phyloP scores from a whole-genome alignment of 2,888 invertebrate genomes.

The Pheosia tremula region DNA sequence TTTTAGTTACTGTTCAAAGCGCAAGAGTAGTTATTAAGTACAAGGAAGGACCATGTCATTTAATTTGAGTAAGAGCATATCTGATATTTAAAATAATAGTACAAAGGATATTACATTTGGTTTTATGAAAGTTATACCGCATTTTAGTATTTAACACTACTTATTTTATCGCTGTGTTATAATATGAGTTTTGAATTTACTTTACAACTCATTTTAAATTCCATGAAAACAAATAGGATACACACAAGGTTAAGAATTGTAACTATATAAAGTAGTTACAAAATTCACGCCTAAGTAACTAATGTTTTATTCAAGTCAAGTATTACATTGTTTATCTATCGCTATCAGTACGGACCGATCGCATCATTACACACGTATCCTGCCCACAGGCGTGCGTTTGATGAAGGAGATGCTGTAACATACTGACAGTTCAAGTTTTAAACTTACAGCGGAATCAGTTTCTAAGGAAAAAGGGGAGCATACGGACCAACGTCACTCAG shows the following conservation, averaged over 20 bases:
- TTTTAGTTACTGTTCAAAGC: neutral
- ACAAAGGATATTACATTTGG: too few species aligned
- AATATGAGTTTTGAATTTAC: too few species aligned
- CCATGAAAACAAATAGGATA: slow-evolving; percentile 11
- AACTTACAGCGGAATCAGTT: slow-evolving; percentile 27
- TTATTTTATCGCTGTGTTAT: too few species aligned
- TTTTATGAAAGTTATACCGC: too few species aligned
- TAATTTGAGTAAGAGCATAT: too few species aligned
- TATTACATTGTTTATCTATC: slow-evolving; percentile 67
- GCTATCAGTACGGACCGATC: slow-evolving; percentile 70
- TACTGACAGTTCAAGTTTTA: slow-evolving; percentile 31
- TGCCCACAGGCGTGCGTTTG: slow-evolving; percentile 67
- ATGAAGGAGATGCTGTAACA: slow-evolving; percentile 58
- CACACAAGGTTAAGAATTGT: slow-evolving; percentile 26
- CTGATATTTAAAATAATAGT: too few species aligned
- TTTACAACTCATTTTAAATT: neutral
- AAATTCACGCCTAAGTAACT: slow-evolving; percentile 46
- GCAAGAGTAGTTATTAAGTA: neutral
- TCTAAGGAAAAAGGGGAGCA: neutral
- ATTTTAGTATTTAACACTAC: too few species aligned
- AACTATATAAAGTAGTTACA: slow-evolving; percentile 19
- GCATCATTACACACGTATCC: slow-evolving; percentile 73
- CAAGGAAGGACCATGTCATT: too few species aligned
- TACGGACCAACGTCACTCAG: too few species aligned
- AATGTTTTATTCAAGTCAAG: slow-evolving; percentile 65